Evolutionary conservation across 2,113 vertebrate species (phyloP).

Genomic region (Pteruthius melanotis): DNA sequence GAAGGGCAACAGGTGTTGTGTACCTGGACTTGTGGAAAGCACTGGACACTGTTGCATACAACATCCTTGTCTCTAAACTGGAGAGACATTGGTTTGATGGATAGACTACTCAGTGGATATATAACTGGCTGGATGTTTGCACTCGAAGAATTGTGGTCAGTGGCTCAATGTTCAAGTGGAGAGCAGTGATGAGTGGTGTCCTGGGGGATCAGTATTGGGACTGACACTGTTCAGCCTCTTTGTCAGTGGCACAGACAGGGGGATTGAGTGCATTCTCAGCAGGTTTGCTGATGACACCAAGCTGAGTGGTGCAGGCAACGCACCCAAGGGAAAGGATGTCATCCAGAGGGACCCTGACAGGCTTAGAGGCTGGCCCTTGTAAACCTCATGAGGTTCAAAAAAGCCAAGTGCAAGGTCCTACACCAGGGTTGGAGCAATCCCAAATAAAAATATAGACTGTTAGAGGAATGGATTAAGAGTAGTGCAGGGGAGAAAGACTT

Average conservation of each 20-base stretch:
- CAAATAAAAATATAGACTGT: neutral
- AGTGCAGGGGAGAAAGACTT: neutral
- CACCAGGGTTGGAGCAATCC: accelerated
- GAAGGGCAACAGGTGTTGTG: neutral
- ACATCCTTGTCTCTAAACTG: neutral
- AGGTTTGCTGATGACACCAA: too few relatives aligned
- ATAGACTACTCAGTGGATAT: neutral
- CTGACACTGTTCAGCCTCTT: neutral
- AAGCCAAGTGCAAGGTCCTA: neutral
- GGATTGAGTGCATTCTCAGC: neutral
- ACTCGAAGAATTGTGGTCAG: neutral
- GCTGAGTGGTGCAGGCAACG: neutral
- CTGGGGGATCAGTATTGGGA: too few relatives aligned
- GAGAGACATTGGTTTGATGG: neutral
- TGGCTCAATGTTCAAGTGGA: neutral
- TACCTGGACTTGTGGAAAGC: neutral
- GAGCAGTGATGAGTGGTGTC: neutral
- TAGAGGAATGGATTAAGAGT: neutral
- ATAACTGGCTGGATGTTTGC: neutral
- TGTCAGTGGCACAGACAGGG: accelerated
- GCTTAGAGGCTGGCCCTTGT: neutral
- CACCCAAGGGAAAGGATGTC: neutral
- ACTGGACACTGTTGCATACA: neutral
- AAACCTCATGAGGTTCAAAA: neutral
- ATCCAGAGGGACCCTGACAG: neutral